Evolutionary conservation across 1,140 invertebrate genomes (phyloP), one percentile per base, ranked within the genome.

Genomic region (Drosophila watanabei): DNA sequence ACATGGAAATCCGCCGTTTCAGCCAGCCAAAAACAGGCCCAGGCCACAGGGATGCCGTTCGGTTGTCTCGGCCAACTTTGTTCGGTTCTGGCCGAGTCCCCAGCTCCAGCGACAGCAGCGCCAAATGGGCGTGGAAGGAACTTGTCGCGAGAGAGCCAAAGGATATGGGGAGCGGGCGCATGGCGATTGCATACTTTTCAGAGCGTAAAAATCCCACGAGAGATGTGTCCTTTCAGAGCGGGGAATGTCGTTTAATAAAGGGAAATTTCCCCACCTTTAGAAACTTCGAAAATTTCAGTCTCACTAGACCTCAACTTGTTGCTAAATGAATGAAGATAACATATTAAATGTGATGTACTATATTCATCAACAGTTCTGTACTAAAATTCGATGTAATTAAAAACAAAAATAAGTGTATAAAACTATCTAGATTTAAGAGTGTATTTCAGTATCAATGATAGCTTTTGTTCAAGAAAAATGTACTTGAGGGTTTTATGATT

Each of bases 1-100:
- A 91, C 79, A 75, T 70, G 73, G 73, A 81, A 82, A 82, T 69
- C 71, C 62, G 81, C 81, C 46, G 75, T 52, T 75, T 75, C 75
- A 60, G 58, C 43, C 79, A 72, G 66, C 80, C 73, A 75, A 75
- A 80, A 80, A 76, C 77, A 72, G 72, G 71, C 86, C 65, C 86
- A 75, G 81, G 58, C 59, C 72, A 71, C 54, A 62, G 43, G 54
- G 33, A 56, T 57, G 33, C 45, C 61, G 18, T 69, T 89, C 85
- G 85, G 62, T 37, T 33, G 30, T 62, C 51, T 59, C 60, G 63
- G 9, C 20, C 48, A 28, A 33, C 33, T 57, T 60, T 71, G 60
- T 49, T 54, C 46, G 39, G 28, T 24, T 56, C 46, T 56, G 35
- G 33, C 68, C 68, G 68, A 71, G 8, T 56, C 24, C 33, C 46